phyloP scores from a whole-genome alignment of 2,888 invertebrate genomes.

The Nephrotoma appendiculata region DNA sequence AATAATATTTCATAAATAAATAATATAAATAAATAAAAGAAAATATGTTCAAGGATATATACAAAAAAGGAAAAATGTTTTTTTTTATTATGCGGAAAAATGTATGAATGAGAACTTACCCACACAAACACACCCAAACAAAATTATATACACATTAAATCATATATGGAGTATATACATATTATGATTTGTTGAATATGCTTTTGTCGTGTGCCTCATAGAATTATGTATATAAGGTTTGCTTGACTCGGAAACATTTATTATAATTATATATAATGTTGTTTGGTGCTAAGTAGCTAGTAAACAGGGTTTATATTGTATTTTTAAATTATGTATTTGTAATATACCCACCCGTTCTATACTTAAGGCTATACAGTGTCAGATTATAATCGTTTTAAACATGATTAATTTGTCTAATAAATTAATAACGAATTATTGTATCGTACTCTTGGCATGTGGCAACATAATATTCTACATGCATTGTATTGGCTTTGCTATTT shows the following conservation, averaged over 20 bases:
- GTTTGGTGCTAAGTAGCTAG: neutral
- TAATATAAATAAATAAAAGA: neutral
- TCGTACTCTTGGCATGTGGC: no score
- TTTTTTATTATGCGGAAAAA: neutral
- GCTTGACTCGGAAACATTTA: neutral
- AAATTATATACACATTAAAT: neutral
- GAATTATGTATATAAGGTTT: neutral
- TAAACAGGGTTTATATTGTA: neutral
- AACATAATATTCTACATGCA: no score
- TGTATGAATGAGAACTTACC: neutral
- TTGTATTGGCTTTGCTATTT: no score
- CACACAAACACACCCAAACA: neutral
- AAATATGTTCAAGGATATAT: neutral
- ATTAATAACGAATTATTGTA: no score
- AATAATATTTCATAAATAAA: neutral
- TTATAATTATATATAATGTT: neutral
- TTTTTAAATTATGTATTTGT: neutral
- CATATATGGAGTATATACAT: neutral
- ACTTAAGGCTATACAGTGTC: neutral
- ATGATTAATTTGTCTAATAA: no score
- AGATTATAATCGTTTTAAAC: neutral
- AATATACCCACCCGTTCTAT: neutral
- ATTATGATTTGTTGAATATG: neutral
- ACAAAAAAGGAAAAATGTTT: neutral
- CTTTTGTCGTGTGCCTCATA: neutral